Conservation (phyloP, 1,140 invertebrate genomes). For the Tachypleus tridentatus region DNA sequence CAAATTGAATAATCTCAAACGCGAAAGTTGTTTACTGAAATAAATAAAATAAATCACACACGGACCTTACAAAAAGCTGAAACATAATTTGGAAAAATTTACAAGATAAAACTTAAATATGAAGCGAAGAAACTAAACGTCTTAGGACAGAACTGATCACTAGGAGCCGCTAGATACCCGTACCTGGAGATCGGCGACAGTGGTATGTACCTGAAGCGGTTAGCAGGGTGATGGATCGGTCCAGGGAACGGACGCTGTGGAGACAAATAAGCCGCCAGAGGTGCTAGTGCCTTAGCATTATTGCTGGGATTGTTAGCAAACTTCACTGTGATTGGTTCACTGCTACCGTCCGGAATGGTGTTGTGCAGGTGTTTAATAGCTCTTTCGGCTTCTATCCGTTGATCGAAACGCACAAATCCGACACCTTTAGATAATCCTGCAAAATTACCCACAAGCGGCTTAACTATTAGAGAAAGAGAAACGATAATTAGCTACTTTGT, state of each 20-base stretch:
- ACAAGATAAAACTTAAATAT: no score
- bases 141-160: no score
- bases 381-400: slow-evolving; percentile 89
- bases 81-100: no score
- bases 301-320: slow-evolving; percentile 98
- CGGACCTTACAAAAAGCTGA: no score
- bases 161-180: not conserved
- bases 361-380: slow-evolving; percentile 97
- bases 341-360: slow-evolving; percentile 86
- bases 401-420: slow-evolving; percentile 98
- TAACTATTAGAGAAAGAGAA: not conserved
- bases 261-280: slow-evolving; percentile 76
- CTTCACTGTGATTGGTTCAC: slow-evolving; percentile 97
- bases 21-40: no score
- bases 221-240: slow-evolving; percentile 82
- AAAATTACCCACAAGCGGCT: slow-evolving; percentile 12
- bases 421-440: slow-evolving; percentile 95
- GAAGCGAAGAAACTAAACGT: no score
- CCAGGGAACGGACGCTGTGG: slow-evolving; percentile 62
- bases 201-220: slow-evolving; percentile 73
- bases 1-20: no score
- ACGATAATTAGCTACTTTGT: no score
- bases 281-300: slow-evolving; percentile 74
- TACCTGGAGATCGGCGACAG: slow-evolving; percentile 52
- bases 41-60: no score